Percentiles rank a stretch among this genome's conserved stretches.
phyloP scores from a whole-genome alignment of 2,113 vertebrate species.

The Ornithorhynchus anatinus region DNA sequence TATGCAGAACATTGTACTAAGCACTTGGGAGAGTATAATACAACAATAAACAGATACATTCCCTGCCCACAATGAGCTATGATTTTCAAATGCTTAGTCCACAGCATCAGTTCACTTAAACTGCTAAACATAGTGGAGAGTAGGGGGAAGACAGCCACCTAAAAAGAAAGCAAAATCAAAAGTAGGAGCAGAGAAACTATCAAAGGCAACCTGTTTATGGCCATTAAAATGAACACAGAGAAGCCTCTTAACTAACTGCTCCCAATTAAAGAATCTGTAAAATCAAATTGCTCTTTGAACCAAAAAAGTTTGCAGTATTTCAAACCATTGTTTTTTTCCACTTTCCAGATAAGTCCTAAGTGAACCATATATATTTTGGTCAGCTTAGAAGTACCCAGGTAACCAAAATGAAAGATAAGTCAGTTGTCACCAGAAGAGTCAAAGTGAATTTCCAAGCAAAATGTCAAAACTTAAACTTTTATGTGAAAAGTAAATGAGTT shows the following conservation, averaged over 20 bases:
- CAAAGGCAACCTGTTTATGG: background rate
- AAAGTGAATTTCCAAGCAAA: background rate
- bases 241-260: background rate
- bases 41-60: too few species aligned
- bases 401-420: background rate
- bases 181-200: background rate
- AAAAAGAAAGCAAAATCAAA: background rate
- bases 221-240: background rate
- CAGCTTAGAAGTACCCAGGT: background rate
- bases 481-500: background rate
- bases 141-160: background rate
- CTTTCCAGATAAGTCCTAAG: conserved; percentile 32
- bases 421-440: background rate
- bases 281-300: background rate
- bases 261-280: background rate
- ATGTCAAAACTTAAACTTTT: background rate
- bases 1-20: too few species aligned
- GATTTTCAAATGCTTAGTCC: background rate
- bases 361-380: background rate
- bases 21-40: too few species aligned
- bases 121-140: background rate
- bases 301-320: background rate
- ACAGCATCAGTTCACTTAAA: background rate
- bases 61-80: too few species aligned
- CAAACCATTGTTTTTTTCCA: background rate